Percentiles rank a stretch among this genome's conserved stretches.
Evolutionary conservation across 2,888 invertebrate species (phyloP).

Genomic region (Prenolepis imparis): DNA sequence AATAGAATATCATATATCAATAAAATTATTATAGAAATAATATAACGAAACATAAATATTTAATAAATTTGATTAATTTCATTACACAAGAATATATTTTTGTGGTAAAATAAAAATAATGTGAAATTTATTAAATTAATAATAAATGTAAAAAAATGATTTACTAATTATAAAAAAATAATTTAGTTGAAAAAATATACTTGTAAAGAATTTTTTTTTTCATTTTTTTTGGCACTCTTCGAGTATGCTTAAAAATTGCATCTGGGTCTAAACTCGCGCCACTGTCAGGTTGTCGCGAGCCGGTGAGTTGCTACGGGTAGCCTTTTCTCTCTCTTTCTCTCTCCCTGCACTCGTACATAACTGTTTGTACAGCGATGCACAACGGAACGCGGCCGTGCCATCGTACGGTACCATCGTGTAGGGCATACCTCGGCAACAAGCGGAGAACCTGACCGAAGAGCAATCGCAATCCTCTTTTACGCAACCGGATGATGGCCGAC

Average conservation of each 20-base stretch:
- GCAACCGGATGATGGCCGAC: constrained; percentile 59
- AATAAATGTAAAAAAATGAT: background rate
- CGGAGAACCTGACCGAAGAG: constrained; percentile 14
- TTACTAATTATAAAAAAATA: background rate
- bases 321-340: constrained; percentile 31
- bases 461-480: constrained; percentile 53
- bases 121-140: background rate
- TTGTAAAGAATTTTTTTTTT: background rate
- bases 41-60: background rate
- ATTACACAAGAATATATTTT: constrained; percentile 2
- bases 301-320: constrained; percentile 75
- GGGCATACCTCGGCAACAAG: constrained; percentile 27
- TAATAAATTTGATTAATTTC: background rate
- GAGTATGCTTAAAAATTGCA: background rate
- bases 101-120: background rate
- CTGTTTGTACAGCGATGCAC: constrained; percentile 44
- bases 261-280: constrained; percentile 60
- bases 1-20: background rate
- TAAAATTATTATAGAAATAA: background rate
- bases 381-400: constrained; percentile 28
- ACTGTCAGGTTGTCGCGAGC: constrained; percentile 59
- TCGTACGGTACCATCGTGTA: constrained; percentile 19
- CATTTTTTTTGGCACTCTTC: background rate
- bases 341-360: constrained; percentile 26
- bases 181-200: background rate